These are phyloP conservation scores for Eristalis tenax DNA, from an alignment of 2,888 invertebrate species.

Conservation along the genomic window DNA sequence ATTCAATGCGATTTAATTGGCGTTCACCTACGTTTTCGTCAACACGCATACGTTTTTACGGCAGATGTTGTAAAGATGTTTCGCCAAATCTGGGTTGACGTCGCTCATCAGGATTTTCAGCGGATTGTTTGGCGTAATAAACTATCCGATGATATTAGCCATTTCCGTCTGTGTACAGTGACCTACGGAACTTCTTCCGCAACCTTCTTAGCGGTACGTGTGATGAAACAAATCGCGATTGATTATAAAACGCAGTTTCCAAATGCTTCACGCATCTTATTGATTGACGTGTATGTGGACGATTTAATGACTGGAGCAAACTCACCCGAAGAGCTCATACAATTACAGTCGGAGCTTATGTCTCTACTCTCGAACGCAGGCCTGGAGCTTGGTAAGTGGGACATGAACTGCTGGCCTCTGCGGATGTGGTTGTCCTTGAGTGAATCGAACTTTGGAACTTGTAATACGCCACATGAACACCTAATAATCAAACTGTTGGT, in stretches of 20 bases:
- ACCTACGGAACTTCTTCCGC: not conserved
- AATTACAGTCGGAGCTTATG: too few species aligned
- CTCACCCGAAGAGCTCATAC: too few species aligned
- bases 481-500: not conserved
- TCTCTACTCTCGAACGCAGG: conserved; percentile 28
- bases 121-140: not conserved
- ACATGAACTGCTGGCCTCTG: not conserved
- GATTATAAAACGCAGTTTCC: not conserved
- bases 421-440: not conserved
- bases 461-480: not conserved
- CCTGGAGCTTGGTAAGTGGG: not conserved
- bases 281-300: too few species aligned
- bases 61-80: too few species aligned
- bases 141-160: too few species aligned
- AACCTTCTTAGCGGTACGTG: not conserved
- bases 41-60: too few species aligned
- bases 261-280: too few species aligned
- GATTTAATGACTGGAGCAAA: not conserved
- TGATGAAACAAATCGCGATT: not conserved
- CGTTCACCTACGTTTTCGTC: too few species aligned
- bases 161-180: not conserved
- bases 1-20: too few species aligned
- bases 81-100: too few species aligned
- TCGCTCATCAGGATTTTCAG: too few species aligned
- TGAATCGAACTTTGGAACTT: not conserved